Evolutionary conservation across 2,113 vertebrate species (phyloP), one percentile per base, ranked within the genome.

Genomic region (Rhynchomys soricoides): DNA sequence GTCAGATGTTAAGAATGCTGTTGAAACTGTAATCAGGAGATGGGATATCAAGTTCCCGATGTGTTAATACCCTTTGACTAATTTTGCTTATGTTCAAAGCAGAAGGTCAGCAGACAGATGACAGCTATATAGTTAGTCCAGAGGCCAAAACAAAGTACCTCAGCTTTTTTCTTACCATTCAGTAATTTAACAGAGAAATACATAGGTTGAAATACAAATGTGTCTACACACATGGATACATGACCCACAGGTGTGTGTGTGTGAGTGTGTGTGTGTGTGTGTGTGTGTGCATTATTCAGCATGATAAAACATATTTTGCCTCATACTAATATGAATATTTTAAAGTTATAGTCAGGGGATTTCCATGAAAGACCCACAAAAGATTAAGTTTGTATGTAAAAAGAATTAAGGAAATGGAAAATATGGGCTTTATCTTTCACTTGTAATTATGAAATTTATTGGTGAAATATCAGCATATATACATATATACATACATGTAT

Each of bases 11-110:
- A 40, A 93, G n/a, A 89, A 78, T 96, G 75, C 19, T 97, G 24
- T 92, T 57, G 75, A 71, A 89, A 90, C 19, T 90, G 96, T 83
- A 59, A 82, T 97, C 94, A 97, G 93, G 94, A 98, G 95, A 89
- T 97, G 93, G 91, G 97, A 92, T 62, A 98, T 74, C 59, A 96
- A 55, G 52, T 97, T 88, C 85, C 74, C 96, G 85, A 88, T 68
- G 34, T 74, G 40, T 90, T 86, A 29, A 31, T 89, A 96, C 90
- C 55, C 79, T 92, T 92, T 62, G 57, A 59, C 64, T 71, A 78
- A 82, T 26, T 88, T 96, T 96, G 64, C 40, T 37, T 5, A 78
- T 95, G 59, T 50, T 95, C 64, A 83, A 86, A 85, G 94, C 29
- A 95, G 37, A 94, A 64, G 40, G 68, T 19, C 91, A 13, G 21